Evolutionary conservation across 2,797 vertebrate species (phyloP).

Genomic region (Calcarius lapponicus): DNA sequence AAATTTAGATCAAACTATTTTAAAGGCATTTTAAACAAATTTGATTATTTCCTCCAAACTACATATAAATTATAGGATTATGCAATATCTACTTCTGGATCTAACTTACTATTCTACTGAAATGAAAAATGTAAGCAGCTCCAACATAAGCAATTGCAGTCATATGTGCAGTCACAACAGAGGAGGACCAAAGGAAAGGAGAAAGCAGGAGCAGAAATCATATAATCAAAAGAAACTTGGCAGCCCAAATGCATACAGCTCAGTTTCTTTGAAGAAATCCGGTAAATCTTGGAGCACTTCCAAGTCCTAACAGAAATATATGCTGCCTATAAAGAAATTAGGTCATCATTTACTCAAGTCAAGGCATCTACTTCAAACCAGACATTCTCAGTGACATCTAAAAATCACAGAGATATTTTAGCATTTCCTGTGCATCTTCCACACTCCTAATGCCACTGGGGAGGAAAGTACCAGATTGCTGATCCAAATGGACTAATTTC

Average conservation of each 20-base stretch:
- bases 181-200: not conserved
- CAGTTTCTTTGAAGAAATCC: not conserved
- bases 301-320: not conserved
- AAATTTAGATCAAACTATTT: not conserved
- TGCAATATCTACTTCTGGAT: not conserved
- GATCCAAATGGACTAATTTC: not conserved
- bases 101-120: not conserved
- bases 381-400: not conserved
- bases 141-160: not conserved
- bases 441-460: not conserved
- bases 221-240: not conserved
- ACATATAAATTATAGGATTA: not conserved
- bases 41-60: not conserved
- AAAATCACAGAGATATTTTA: not conserved
- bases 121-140: not conserved
- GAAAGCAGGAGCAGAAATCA: not conserved
- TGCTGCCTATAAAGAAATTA: not conserved
- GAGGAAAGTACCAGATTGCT: not conserved
- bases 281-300: not conserved
- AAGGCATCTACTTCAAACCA: not conserved
- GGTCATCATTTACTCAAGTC: not conserved
- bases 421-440: not conserved
- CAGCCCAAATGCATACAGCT: not conserved
- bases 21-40: not conserved
- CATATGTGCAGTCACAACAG: not conserved